phyloP scores from a whole-genome alignment of 1,140 invertebrate species.

The Calephelis virginiensis region DNA sequence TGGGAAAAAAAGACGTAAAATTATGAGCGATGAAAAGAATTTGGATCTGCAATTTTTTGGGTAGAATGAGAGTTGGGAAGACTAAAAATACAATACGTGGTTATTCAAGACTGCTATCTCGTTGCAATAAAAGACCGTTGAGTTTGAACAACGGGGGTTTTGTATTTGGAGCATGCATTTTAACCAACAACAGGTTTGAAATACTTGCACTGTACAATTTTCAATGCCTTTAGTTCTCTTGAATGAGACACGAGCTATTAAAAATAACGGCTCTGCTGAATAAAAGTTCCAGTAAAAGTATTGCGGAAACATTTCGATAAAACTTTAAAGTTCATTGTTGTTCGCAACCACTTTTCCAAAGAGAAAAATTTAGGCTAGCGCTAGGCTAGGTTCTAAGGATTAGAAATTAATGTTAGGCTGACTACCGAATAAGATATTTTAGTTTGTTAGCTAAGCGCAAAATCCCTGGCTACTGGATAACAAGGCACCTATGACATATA shows the following conservation, averaged over 20 bases:
- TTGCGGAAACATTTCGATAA: not conserved
- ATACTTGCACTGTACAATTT: constrained; percentile 23
- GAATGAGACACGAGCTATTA: constrained; percentile 5
- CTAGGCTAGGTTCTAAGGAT: too few relatives aligned
- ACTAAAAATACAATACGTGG: constrained; percentile 25
- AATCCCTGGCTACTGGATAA: too few relatives aligned
- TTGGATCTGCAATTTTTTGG: constrained; percentile 19
- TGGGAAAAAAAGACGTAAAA: constrained; percentile 13
- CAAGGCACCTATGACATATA: too few relatives aligned
- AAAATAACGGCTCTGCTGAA: not conserved
- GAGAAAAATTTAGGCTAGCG: not conserved
- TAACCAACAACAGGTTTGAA: constrained; percentile 34
- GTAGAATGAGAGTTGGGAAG: constrained; percentile 16
- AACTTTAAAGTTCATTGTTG: not conserved
- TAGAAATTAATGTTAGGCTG: too few relatives aligned
- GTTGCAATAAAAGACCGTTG: constrained; percentile 49
- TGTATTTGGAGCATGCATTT: constrained; percentile 60
- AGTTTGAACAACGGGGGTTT: constrained; percentile 41
- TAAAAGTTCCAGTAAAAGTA: not conserved
- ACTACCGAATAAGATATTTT: too few relatives aligned
- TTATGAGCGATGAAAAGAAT: constrained; percentile 18
- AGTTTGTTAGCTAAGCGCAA: too few relatives aligned
- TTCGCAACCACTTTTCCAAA: not conserved
- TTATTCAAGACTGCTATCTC: constrained; percentile 42
- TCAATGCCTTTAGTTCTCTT: constrained; percentile 13